Base-by-base conservation (phyloP, 1,140 invertebrate species). In the Drosophila subobscura region DNA sequence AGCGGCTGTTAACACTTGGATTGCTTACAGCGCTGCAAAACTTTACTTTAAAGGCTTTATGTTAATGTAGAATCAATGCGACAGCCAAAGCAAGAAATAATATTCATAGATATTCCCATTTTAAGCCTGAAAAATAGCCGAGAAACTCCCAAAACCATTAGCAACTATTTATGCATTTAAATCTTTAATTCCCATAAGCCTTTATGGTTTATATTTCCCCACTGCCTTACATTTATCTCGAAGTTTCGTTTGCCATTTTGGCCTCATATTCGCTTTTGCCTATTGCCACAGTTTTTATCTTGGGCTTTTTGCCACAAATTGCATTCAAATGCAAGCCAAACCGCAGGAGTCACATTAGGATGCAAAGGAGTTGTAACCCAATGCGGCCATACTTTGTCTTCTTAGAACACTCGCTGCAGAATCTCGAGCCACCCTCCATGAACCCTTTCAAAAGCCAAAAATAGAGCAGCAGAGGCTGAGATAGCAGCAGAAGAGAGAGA, bases 261-360 rank as follows among this genome's bases (percentile, higher is more conserved):
- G 79, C 74, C 76, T 47, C 53, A n/a, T 53, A 53, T 53, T 56
- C 57, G 55, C 72, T 55, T 8, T 61, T 63, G 65, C 59, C 79
- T 64, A 66, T 55, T 79, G 79, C 61, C 79, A 74, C 57, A 84
- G 80, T 84, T 85, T 77, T 79, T 73, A 85, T 79, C 79, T 79
- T 51, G 74, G 79, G 10, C 29, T 58, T 67, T 46, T 67, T 33
- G 65, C 76, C 72, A 63, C 79, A 84, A 84, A 84, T 85, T 74
- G 79, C 79, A 84, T 85, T 84, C 79, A 72, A 84, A 84, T 85
- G 79, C 72, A 76, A 84, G 64, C 80, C 72, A 76, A 84, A 67
- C 80, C 80, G 66, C 79, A 84, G 53, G 71, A 84, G 80, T 85
- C 79, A 71, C 76, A 79, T 60, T 76, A 79, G 77, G 61, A 76